Percentiles rank a stretch among this genome's conserved stretches.
Evolutionary conservation across 1,140 invertebrate genomes (phyloP).

Genomic region (Muscidifurax raptorellus): DNA sequence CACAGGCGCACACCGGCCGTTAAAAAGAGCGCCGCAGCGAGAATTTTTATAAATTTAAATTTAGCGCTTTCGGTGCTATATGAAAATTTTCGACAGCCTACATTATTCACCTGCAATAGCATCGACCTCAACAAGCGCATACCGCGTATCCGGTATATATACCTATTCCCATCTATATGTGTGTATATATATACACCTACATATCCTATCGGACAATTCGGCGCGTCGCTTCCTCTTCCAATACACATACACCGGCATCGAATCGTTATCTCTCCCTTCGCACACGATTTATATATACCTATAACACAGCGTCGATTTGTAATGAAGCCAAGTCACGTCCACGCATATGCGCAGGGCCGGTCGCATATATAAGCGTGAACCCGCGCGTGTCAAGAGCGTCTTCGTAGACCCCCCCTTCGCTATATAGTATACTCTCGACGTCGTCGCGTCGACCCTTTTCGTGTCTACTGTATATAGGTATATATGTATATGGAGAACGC

Average conservation of each 20-base stretch:
- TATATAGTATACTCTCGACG: not conserved
- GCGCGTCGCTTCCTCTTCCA: not conserved
- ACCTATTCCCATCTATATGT: too few relatives aligned
- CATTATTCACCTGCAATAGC: too few relatives aligned
- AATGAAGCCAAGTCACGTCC: slow-evolving; percentile 26
- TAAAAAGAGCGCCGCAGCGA: not conserved
- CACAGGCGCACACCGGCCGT: not conserved
- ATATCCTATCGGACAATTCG: not conserved
- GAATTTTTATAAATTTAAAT: not conserved
- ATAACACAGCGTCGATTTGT: slow-evolving; percentile 1
- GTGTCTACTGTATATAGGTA: not conserved
- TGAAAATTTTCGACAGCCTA: too few relatives aligned
- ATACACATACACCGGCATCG: too few relatives aligned
- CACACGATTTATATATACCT: too few relatives aligned
- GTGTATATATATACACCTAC: too few relatives aligned
- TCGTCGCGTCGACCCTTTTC: slow-evolving; percentile 12
- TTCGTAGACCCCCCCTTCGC: not conserved
- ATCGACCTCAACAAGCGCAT: too few relatives aligned
- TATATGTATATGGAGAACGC: too few relatives aligned
- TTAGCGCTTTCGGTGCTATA: not conserved
- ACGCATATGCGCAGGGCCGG: not conserved
- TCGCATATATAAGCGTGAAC: not conserved
- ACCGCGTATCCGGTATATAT: too few relatives aligned
- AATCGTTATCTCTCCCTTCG: too few relatives aligned
- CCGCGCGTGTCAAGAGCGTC: slow-evolving; percentile 26